Conservation (phyloP, 2,113 vertebrate species). For the Oncorhynchus mykiss region DNA sequence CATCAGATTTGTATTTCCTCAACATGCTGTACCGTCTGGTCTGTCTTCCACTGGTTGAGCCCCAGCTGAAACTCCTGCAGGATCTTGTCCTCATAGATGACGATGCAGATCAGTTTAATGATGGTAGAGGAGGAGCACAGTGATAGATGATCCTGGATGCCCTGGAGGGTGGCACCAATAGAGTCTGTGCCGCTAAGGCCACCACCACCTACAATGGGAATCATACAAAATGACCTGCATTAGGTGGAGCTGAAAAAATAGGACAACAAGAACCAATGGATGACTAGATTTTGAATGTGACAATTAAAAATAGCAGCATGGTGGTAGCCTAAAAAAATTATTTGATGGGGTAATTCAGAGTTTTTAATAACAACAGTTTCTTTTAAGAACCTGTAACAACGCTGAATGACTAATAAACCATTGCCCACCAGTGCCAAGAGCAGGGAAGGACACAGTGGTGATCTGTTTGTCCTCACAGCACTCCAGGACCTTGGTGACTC, state of each 20-base stretch:
- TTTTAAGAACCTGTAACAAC: too few species aligned
- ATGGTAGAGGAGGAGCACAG: conserved; percentile 23
- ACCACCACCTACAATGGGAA: conserved; percentile 43
- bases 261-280: too few species aligned
- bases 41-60: conserved; percentile 40
- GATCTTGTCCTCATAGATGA: conserved; percentile 32
- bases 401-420: background rate
- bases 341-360: too few species aligned
- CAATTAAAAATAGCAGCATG: too few species aligned
- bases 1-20: too few species aligned
- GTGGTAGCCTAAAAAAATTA: too few species aligned
- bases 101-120: conserved; percentile 48
- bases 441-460: conserved; percentile 61
- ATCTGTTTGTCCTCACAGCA: conserved; percentile 56
- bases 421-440: conserved; percentile 57
- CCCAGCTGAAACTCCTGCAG: conserved; percentile 40
- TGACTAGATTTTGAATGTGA: too few species aligned
- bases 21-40: conserved; percentile 19
- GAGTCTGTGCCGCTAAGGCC: conserved; percentile 33
- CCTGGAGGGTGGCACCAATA: conserved; percentile 46
- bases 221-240: too few species aligned
- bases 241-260: too few species aligned
- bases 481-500: conserved; percentile 55
- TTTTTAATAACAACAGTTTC: too few species aligned
- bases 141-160: conserved; percentile 52